Evolutionary conservation across 2,797 vertebrate species (phyloP).

Genomic region (Eremophila alpestris): DNA sequence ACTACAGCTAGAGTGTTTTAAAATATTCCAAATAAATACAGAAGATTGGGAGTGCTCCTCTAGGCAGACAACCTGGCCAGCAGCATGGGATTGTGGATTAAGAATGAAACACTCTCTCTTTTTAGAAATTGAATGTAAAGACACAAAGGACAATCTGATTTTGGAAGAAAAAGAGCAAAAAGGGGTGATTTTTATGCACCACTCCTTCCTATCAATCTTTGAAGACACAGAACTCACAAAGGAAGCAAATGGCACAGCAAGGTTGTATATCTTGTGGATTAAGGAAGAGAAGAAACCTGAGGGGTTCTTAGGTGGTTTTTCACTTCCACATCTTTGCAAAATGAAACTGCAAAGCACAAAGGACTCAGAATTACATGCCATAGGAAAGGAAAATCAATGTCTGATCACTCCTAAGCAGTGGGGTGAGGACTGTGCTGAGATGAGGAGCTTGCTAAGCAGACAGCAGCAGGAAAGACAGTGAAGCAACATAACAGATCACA

Average conservation of each 20-base stretch:
- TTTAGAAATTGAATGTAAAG: neutral
- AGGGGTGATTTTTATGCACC: neutral
- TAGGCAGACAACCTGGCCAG: neutral
- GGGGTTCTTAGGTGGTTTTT: neutral
- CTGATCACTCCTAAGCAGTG: neutral
- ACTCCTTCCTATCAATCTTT: neutral
- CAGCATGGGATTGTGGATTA: rapidly evolving
- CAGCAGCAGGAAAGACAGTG: neutral
- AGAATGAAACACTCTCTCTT: neutral
- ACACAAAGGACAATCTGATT: neutral
- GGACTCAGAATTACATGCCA: neutral
- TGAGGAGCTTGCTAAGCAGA: neutral
- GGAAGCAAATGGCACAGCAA: neutral
- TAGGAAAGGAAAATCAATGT: neutral
- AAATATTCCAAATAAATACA: neutral
- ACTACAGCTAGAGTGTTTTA: neutral
- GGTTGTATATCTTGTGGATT: neutral
- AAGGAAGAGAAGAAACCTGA: neutral
- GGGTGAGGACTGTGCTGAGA: neutral
- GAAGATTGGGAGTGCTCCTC: neutral
- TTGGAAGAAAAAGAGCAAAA: neutral
- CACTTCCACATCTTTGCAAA: neutral
- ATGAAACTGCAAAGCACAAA: neutral
- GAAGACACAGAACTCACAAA: neutral
- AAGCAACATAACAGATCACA: rapidly evolving